phyloP scores from a whole-genome alignment of 1,140 invertebrate genomes.

The Drosophila subobscura region DNA sequence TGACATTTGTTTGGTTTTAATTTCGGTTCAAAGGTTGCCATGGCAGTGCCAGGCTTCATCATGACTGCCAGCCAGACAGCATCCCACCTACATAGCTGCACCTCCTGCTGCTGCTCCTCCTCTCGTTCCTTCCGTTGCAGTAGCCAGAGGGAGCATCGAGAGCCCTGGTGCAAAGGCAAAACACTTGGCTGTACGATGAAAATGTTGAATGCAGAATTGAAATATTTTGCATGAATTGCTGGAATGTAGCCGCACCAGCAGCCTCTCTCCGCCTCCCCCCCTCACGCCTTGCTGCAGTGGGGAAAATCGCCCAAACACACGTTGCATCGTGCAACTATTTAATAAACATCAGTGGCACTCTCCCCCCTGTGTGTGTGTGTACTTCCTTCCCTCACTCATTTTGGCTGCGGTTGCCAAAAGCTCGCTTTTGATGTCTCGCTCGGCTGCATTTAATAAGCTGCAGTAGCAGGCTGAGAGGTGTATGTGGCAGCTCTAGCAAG shows the following conservation, averaged over 20 bases:
- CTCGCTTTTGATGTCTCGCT: conserved; percentile 68
- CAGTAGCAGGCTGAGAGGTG: background rate
- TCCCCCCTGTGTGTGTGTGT: background rate
- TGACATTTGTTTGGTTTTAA: conserved; percentile 81
- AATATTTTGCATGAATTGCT: conserved; percentile 77
- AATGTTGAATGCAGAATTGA: conserved; percentile 58
- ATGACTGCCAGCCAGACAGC: too few relatives aligned
- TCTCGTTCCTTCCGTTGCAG: conserved; percentile 18
- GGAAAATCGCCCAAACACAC: conserved; percentile 30
- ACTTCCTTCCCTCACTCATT: conserved; percentile 23
- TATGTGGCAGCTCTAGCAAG: background rate
- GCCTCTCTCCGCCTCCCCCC: background rate
- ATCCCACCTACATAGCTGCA: background rate
- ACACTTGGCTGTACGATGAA: conserved; percentile 49
- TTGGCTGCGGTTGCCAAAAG: conserved; percentile 34
- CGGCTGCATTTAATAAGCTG: conserved; percentile 73
- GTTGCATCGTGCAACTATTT: conserved; percentile 63
- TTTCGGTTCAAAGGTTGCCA: conserved; percentile 75
- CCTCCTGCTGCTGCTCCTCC: conserved; percentile 6
- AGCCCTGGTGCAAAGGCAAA: conserved; percentile 19
- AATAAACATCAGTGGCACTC: conserved; percentile 62
- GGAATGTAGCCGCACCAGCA: conserved; percentile 44
- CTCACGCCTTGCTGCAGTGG: conserved; percentile 7
- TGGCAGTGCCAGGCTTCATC: conserved; percentile 38
- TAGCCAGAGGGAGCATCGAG: conserved; percentile 25